Base-by-base conservation (phyloP, 2,797 vertebrate genomes). In the Muraenolepis orangiensis region DNA sequence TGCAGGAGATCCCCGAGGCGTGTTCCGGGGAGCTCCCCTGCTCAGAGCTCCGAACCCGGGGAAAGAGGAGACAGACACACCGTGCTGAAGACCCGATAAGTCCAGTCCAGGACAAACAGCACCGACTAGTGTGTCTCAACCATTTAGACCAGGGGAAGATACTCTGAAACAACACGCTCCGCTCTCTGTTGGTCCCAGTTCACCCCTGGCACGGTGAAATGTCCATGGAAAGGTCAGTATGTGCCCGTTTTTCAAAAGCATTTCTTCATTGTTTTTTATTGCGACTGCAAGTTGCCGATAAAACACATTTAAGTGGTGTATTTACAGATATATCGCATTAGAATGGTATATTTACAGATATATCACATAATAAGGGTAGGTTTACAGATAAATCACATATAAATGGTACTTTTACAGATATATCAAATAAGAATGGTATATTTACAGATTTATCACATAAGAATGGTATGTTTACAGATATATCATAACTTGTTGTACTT, bases 151-250 rank as follows among this genome's bases (percentile, higher is more conserved):
- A n/a, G n/a, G n/a, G n/a, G n/a, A n/a, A n/a, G n/a, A n/a, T n/a
- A n/a, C n/a, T n/a, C n/a, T n/a, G n/a, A n/a, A n/a, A n/a, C n/a
- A 78, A 81, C 75, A 85, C 78, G 87, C 84, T 81, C 82, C 82
- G 74, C 84, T 76, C 79, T 79, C 83, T 77, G 77, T 86, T 85
- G 85, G 77, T 90, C 91, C 93, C 82, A 86, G 83, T 90, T 88
- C 71, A 34, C 81, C n/a, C n/a, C 89, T 93, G 88, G 91, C 90
- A 91, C n/a, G n/a, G n/a, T n/a, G n/a, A n/a, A n/a, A n/a, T n/a
- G 81, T 51, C 68, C 20, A 69, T 94, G 89, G 93, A 93, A 88
- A 84, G 86, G 78, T 20, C 67, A 79, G 81, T 89, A 91, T 90
- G 87, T 87, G 82, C 77, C 81, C 77, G 64, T 73, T 72, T 88